phyloP scores from a whole-genome alignment of 2,113 vertebrate genomes.

The Pedionomus torquatus region DNA sequence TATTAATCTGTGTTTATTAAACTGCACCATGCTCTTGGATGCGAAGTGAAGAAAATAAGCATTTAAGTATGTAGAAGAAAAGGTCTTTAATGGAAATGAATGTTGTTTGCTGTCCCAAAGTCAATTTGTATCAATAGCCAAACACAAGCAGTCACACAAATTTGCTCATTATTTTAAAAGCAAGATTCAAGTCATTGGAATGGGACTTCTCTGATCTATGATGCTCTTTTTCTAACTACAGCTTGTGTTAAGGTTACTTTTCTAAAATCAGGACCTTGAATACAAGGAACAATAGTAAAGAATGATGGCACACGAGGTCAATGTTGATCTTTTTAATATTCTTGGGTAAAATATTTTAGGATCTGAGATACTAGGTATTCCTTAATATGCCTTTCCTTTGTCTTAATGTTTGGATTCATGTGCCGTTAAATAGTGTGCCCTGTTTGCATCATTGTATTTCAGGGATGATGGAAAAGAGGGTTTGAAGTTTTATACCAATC shows the following conservation, averaged over 20 bases:
- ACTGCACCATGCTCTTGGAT: background rate
- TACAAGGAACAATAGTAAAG: background rate
- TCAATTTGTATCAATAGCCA: background rate
- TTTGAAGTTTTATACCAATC: slow-evolving; percentile 98
- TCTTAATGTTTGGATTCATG: background rate
- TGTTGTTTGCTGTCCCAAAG: background rate
- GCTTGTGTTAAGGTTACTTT: background rate
- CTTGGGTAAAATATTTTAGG: background rate
- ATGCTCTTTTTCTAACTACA: background rate
- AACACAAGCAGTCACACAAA: background rate
- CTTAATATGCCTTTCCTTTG: background rate
- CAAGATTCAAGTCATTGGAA: background rate
- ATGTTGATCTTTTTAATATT: background rate
- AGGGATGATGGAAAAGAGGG: slow-evolving; percentile 98
- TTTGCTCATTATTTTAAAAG: background rate
- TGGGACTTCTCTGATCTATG: background rate
- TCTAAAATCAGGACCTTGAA: background rate
- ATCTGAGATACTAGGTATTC: background rate
- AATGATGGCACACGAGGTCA: background rate
- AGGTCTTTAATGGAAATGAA: background rate
- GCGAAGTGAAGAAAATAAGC: background rate
- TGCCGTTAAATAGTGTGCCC: background rate
- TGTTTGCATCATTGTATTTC: slow-evolving; percentile 13
- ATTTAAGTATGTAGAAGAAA: background rate
- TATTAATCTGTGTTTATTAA: background rate